Evolutionary conservation across 2,888 invertebrate species (phyloP), one percentile per base, ranked within the genome.

Genomic region (Hemaris fuciformis): DNA sequence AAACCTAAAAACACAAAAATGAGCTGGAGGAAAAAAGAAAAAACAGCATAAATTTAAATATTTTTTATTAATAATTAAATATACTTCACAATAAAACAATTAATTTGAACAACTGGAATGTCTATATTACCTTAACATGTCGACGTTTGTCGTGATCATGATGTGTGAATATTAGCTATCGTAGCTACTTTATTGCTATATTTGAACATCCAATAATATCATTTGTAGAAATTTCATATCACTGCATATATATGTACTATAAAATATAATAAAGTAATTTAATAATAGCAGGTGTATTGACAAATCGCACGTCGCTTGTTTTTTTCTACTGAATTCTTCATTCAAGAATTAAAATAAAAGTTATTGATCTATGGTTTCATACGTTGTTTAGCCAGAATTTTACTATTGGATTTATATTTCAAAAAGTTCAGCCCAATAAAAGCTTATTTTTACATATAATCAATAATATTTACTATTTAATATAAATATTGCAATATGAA

Each of bases 71-170:
- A 77, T 77, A 74, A 76, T 72, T 68, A 79, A 80, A 82, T 83
- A 83, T 77, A 79, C 64, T 77, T 78, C 75, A 77, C 71, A 74
- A 77, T 72, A 74, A 73, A 48, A 77, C 69, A 71, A 71, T 67
- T 74, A 73, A 76, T 75, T 67, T 74, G 72, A 76, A 76, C 70
- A 74, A 69, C 69, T 77, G 81, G 83, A 83, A 82, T 82, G 81
- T 76, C 67, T 73, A 66, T 68, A 71, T 66, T 59, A 68, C 60
- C 64, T 56, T 67, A 64, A 64, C 62, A 65, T 67, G 64, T 62
- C 63, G 67, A 71, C 43, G 65, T 61, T 43, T 64, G 71, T 66
- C 72, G 71, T 75, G 73, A 73, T 70, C 72, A 64, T 71, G 57
- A 20, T 46, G 60, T 60, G 34, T 64, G 66, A 59, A 60, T 31